Percentiles rank a stretch among this genome's conserved stretches.
These are phyloP conservation scores for Hydractinia symbiolongicarpus DNA, from an alignment of 30 jellyfish, hydroid and myxozoan genomes.

Conservation along the genomic window DNA sequence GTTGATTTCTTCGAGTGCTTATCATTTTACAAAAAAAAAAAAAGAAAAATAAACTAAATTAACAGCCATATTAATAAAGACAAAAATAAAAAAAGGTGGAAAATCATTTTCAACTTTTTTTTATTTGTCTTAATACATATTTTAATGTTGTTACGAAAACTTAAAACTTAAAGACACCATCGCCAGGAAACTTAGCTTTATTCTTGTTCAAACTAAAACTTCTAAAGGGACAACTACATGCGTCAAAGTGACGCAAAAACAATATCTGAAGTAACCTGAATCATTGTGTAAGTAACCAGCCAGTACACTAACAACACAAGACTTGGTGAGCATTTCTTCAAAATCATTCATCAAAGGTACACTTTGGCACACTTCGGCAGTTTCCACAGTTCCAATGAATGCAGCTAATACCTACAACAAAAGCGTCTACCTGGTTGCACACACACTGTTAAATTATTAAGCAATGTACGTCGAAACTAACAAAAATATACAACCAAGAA, in stretches of 20 bases:
- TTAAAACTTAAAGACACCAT: too few relatives aligned
- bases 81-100: too few relatives aligned
- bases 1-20: too few relatives aligned
- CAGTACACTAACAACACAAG: constrained; percentile 47
- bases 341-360: constrained; percentile 39
- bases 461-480: not conserved
- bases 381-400: not conserved
- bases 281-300: constrained; percentile 80
- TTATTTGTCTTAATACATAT: too few relatives aligned
- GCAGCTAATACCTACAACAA: not conserved
- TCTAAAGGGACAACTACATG: too few relatives aligned
- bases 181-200: too few relatives aligned
- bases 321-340: constrained; percentile 23
- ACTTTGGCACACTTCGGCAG: not conserved
- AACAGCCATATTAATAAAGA: too few relatives aligned
- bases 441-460: not conserved
- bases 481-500: not conserved
- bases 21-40: too few relatives aligned
- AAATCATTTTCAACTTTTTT: too few relatives aligned
- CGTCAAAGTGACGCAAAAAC: not conserved
- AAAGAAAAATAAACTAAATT: too few relatives aligned
- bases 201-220: too few relatives aligned
- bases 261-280: constrained; percentile 49
- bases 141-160: too few relatives aligned
- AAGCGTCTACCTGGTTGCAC: not conserved